phyloP scores from a whole-genome alignment of 2,797 vertebrate genomes.

The Coranthus polyacanthus region DNA sequence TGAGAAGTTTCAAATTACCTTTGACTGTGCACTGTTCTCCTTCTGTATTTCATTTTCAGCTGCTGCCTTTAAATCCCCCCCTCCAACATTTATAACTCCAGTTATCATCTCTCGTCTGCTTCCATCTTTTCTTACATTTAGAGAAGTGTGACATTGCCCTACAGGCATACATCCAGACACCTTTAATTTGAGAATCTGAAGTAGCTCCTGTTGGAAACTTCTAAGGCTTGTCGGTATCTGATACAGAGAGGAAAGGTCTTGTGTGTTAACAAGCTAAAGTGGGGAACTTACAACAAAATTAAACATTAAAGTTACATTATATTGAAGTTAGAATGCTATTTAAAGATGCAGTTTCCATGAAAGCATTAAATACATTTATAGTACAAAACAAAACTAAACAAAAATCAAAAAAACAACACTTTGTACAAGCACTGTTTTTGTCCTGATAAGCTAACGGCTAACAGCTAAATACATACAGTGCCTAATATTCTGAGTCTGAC shows the following conservation, averaged over 20 bases:
- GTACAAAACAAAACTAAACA: too few relatives aligned
- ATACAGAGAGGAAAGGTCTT: background rate
- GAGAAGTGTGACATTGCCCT: slow-evolving; percentile 12
- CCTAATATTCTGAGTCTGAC: too few relatives aligned
- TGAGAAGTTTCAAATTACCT: slow-evolving; percentile 26
- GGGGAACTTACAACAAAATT: too few relatives aligned
- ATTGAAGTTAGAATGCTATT: too few relatives aligned
- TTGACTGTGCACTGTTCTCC: slow-evolving; percentile 16
- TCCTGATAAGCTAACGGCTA: too few relatives aligned
- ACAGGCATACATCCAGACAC: slow-evolving; percentile 9
- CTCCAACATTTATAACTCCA: slow-evolving; percentile 15
- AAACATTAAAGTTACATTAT: too few relatives aligned
- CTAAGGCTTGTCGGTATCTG: background rate
- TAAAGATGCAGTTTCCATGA: too few relatives aligned
- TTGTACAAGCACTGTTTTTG: too few relatives aligned
- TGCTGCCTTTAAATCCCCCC: slow-evolving; percentile 8
- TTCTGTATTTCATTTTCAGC: slow-evolving; percentile 24
- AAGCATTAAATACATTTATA: too few relatives aligned
- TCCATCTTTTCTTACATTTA: slow-evolving; percentile 1
- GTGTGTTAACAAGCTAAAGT: background rate
- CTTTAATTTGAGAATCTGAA: background rate
- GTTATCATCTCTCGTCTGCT: slow-evolving; percentile 8
- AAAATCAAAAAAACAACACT: too few relatives aligned
- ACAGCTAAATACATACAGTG: too few relatives aligned
- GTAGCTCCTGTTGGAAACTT: too few relatives aligned